Evolutionary conservation across 2,888 invertebrate genomes (phyloP).

Genomic region (Drosophila eohydei): DNA sequence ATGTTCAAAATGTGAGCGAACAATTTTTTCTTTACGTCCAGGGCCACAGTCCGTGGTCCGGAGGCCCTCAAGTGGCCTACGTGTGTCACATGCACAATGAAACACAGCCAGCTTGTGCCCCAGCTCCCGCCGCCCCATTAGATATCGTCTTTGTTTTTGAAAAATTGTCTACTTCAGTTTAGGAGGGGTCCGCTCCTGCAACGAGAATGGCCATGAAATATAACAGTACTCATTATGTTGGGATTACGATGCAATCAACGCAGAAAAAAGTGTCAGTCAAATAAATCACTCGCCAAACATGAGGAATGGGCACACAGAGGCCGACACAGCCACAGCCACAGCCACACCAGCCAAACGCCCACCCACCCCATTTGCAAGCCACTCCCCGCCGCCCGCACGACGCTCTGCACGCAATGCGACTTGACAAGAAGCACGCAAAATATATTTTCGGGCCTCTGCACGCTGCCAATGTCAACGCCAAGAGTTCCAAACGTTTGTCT

Average conservation of each 20-base stretch:
- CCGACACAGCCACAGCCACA: neutral
- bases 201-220: conserved; percentile 76
- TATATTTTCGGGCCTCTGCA: conserved; percentile 66
- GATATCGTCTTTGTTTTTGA: conserved; percentile 74
- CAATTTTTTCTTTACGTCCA: conserved; percentile 8
- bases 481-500: conserved; percentile 58
- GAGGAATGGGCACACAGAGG: conserved; percentile 48
- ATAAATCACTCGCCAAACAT: conserved; percentile 81
- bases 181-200: conserved; percentile 50
- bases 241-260: conserved; percentile 84
- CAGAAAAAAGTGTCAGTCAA: conserved; percentile 82
- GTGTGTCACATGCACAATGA: conserved; percentile 76
- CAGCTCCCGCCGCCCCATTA: conserved; percentile 22
- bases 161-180: conserved; percentile 79
- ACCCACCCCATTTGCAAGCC: neutral
- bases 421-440: conserved; percentile 60
- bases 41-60: neutral
- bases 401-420: conserved; percentile 46
- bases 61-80: conserved; percentile 70
- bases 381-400: neutral
- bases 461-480: conserved; percentile 74
- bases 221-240: conserved; percentile 82
- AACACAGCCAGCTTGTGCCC: neutral
- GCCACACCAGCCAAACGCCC: no score
- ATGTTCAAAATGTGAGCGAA: conserved; percentile 70